These are phyloP conservation scores for Diarsia rubi DNA, from an alignment of 2,888 invertebrate species.

Conservation along the genomic window DNA sequence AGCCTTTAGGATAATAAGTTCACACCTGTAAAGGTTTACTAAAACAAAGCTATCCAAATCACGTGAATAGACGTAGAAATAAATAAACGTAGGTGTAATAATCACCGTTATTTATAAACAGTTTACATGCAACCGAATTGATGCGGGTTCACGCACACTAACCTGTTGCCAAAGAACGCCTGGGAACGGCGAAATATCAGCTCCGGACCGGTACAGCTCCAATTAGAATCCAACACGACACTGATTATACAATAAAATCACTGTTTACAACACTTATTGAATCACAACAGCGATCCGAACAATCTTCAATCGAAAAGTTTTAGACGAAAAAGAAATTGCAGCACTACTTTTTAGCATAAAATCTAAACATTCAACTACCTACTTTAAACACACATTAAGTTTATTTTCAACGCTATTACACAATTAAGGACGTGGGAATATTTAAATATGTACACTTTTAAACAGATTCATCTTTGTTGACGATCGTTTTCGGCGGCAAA, in stretches of 20 bases:
- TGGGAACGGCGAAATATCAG: conserved; percentile 64
- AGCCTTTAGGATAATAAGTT: background rate
- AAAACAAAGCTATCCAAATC: background rate
- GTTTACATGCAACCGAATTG: conserved; percentile 51
- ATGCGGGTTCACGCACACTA: conserved; percentile 52
- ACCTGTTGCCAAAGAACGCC: conserved; percentile 68
- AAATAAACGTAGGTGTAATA: conserved; percentile 30
- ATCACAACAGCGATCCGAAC: conserved; percentile 62
- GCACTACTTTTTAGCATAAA: conserved; percentile 69
- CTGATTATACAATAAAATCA: conserved; percentile 70
- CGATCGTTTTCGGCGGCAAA: conserved; percentile 75
- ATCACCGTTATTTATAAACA: conserved; percentile 54
- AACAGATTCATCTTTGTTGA: conserved; percentile 75
- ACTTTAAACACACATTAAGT: conserved; percentile 54
- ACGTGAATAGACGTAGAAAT: conserved; percentile 18
- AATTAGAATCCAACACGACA: conserved; percentile 79
- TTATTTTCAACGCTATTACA: conserved; percentile 61
- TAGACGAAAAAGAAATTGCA: conserved; percentile 68
- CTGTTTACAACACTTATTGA: conserved; percentile 71
- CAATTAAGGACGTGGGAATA: conserved; percentile 62
- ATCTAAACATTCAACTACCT: conserved; percentile 50
- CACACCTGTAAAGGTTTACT: background rate
- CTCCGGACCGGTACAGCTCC: conserved; percentile 67
- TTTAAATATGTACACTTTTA: conserved; percentile 68
- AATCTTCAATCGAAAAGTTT: conserved; percentile 63